A percentile compares a stretch with the other conserved stretches of the same genome.
These are phyloP conservation scores for Anisognathus igniventris DNA, from an alignment of 2,797 vertebrate species.

Conservation along the genomic window DNA sequence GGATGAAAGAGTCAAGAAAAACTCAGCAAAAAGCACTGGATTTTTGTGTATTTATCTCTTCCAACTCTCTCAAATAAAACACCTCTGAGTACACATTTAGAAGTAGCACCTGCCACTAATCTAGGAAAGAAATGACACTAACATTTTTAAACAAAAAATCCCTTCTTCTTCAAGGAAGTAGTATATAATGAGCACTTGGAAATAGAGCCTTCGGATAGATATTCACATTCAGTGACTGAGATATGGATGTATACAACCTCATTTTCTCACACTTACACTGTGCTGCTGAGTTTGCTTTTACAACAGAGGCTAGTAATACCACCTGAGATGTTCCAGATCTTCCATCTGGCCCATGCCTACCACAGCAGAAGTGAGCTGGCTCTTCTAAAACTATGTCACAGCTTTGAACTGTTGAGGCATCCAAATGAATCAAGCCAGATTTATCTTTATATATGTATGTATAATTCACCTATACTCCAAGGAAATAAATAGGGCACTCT, in stretches of 20 bases:
- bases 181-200: background rate
- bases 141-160: background rate
- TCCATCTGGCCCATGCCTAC: background rate
- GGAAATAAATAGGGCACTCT: background rate
- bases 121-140: background rate
- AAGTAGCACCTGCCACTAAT: background rate
- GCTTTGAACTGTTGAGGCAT: background rate
- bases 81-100: fast-evolving
- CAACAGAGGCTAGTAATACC: background rate
- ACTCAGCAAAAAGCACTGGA: background rate
- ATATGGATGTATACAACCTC: background rate
- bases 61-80: background rate
- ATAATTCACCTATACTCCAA: background rate
- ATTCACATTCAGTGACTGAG: background rate
- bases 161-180: background rate
- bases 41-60: background rate
- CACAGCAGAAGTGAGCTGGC: background rate
- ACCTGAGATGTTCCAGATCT: background rate
- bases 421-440: background rate
- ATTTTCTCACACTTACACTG: background rate
- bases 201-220: background rate
- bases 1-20: background rate
- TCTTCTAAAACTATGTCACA: background rate
- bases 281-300: background rate
- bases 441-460: background rate